phyloP scores from a whole-genome alignment of 1,140 invertebrate genomes.

The Zelostemma sp. region DNA sequence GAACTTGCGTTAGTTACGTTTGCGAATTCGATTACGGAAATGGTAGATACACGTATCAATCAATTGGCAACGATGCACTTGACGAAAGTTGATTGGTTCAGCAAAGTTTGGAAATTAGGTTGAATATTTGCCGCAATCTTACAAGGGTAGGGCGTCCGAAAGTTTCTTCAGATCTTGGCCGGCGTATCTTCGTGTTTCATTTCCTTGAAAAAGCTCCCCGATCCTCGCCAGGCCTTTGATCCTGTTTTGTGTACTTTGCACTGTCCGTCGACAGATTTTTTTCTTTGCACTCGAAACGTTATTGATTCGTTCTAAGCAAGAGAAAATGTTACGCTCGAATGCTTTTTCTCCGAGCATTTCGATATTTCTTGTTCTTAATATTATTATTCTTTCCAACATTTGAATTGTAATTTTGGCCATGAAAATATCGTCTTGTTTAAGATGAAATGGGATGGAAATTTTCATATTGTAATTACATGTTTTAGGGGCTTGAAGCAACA shows the following conservation, averaged over 20 bases:
- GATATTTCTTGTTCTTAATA: background rate
- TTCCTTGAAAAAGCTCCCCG: slow-evolving; percentile 4
- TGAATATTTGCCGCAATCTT: too few relatives aligned
- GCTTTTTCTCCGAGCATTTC: too few relatives aligned
- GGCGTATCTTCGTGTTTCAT: background rate
- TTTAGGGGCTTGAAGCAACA: slow-evolving; percentile 70
- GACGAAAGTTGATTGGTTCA: too few relatives aligned
- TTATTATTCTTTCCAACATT: background rate
- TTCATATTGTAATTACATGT: slow-evolving; percentile 29
- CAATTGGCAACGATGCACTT: too few relatives aligned
- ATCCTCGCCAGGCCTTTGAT: background rate
- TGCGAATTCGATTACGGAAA: too few relatives aligned
- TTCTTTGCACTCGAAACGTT: slow-evolving; percentile 2
- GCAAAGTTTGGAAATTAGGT: too few relatives aligned
- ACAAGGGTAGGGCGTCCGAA: too few relatives aligned
- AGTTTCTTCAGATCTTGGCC: background rate
- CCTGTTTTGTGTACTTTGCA: background rate
- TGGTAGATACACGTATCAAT: too few relatives aligned
- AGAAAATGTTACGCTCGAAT: background rate
- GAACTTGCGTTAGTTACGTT: too few relatives aligned
- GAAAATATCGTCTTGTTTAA: too few relatives aligned
- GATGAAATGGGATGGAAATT: background rate
- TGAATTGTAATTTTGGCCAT: background rate
- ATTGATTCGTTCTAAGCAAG: background rate
- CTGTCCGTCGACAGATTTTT: background rate